Evolutionary conservation across 2,113 vertebrate species (phyloP), one percentile per base, ranked within the genome.

Genomic region (Gallinago jamesoni): DNA sequence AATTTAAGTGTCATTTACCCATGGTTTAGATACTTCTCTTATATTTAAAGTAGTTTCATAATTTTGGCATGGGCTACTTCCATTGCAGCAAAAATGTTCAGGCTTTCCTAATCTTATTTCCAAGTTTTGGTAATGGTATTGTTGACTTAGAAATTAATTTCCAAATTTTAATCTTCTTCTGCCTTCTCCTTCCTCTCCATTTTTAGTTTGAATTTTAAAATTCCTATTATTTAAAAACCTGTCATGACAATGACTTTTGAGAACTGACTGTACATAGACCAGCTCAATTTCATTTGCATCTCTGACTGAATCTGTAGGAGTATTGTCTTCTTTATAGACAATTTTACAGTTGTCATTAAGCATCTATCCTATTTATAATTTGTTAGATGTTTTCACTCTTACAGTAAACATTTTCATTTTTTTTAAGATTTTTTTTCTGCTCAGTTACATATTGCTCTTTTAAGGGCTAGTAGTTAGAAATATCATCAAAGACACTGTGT

Each of bases 51-150:
- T 93, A 79, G 41, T 91, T 96, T 95, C 60, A 20, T 87, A 69
- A 57, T 79, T 98, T 93, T 96, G 79, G 96, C 56, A 89, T 78
- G 84, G 43, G 76, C 90, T 95, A 63, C 35, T 93, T 98, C 55
- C 24, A 12, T 33, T 85, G 59, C 68, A 93, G 57, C 81, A 85
- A 72, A 97, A 94, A 76, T 63, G 30, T 79, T 88, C 83, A 85
- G 68, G 75, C 70, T 96, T 96, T 94, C 83, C 90, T 97, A 93
- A 97, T 95, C 57, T 94, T 33, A 69, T 92, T 96, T 95, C 45
- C 87, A 90, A 95, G 73, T 87, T 95, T n/a, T 82, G 64, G 57
- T 95, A 93, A 67, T 90, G 52, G 18, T 84, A 56, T 37, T 93
- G 87, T 90, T 93, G 72, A 56, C 79, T 94, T 92, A 89, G 87